Evolutionary conservation across 2,888 invertebrate species (phyloP).

Genomic region (Nycteola revayana): DNA sequence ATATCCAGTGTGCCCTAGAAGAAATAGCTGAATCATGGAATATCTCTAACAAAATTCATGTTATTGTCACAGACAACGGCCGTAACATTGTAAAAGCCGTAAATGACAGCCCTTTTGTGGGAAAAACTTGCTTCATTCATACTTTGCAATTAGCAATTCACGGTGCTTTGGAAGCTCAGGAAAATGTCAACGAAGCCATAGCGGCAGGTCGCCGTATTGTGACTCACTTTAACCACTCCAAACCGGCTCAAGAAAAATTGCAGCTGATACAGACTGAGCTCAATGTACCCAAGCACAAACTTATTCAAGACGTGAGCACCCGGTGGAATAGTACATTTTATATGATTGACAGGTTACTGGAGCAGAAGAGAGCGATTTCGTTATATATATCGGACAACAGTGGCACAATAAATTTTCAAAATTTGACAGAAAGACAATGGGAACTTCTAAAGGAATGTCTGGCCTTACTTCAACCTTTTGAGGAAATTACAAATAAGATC

Average conservation of each 20-base stretch:
- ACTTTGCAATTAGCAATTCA: slow-evolving; percentile 8
- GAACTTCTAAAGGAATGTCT: slow-evolving; percentile 5
- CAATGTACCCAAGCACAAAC: not conserved
- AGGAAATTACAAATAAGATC: slow-evolving; percentile 10
- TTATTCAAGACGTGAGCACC: not conserved
- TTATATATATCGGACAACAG: slow-evolving; percentile 3
- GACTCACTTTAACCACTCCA: slow-evolving; percentile 12
- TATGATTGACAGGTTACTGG: not conserved
- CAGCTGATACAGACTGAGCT: slow-evolving; percentile 2
- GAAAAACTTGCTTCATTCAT: slow-evolving; percentile 9
- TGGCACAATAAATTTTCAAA: slow-evolving; percentile 5
- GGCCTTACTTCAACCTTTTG: slow-evolving; percentile 7
- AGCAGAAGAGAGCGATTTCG: slow-evolving; percentile 4
- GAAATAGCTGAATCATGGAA: slow-evolving; percentile 4
- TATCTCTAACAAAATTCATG: slow-evolving; percentile 8
- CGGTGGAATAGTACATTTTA: not conserved
- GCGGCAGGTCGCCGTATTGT: slow-evolving; percentile 8
- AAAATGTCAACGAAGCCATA: slow-evolving; percentile 7
- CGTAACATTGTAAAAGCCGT: slow-evolving; percentile 14
- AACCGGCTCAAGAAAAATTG: slow-evolving; percentile 13
- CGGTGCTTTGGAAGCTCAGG: slow-evolving; percentile 8
- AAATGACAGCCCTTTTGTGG: slow-evolving; percentile 10
- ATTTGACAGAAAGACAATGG: slow-evolving; percentile 10
- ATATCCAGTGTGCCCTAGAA: slow-evolving; percentile 11
- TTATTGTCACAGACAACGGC: slow-evolving; percentile 13